phyloP scores from a whole-genome alignment of 2,113 vertebrate species.

The Siphamia tubifer region DNA sequence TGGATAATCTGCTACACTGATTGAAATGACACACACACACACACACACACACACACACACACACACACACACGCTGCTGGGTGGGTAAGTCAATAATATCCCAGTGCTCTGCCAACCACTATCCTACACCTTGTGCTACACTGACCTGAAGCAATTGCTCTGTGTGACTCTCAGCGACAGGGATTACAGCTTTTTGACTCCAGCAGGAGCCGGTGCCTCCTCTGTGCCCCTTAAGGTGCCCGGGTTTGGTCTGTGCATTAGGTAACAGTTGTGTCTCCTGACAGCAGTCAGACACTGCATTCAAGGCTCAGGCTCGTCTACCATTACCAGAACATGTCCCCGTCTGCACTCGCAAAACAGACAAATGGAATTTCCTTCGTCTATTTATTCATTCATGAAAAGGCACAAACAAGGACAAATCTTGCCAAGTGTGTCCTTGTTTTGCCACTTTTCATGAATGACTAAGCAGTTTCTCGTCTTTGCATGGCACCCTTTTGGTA shows the following conservation, averaged over 20 bases:
- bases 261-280: conserved; percentile 17
- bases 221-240: background rate
- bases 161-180: background rate
- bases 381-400: conserved; percentile 70
- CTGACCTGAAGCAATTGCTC: conserved; percentile 44
- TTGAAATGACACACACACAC: no score
- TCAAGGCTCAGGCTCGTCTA: background rate
- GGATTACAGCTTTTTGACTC: conserved; percentile 21
- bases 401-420: conserved; percentile 70
- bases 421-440: conserved; percentile 51
- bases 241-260: conserved; percentile 14
- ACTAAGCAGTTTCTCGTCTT: conserved; percentile 53
- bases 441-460: conserved; percentile 59
- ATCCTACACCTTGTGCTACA: conserved; percentile 26
- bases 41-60: no score
- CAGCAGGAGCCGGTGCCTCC: background rate
- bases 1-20: conserved; percentile 42
- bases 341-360: background rate
- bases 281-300: conserved; percentile 34
- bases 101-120: background rate
- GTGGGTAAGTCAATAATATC: conserved; percentile 50
- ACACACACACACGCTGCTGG: conserved; percentile 20
- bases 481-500: background rate
- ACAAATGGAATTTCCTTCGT: conserved; percentile 55
- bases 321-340: conserved; percentile 22